These are phyloP conservation scores for Drosophila mimica DNA, from an alignment of 2,888 invertebrate species.

Conservation along the genomic window DNA sequence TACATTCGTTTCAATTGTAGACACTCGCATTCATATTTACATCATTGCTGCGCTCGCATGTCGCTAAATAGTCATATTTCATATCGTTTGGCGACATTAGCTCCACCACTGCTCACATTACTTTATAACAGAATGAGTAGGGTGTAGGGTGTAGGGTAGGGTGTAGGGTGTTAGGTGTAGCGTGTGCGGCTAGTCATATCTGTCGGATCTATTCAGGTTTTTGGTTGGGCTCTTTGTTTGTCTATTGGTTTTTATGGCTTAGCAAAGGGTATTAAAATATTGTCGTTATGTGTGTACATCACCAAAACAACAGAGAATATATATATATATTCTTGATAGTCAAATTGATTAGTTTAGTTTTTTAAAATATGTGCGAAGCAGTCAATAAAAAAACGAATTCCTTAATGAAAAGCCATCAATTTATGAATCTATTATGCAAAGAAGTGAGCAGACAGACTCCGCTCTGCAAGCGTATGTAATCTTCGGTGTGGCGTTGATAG, in stretches of 20 bases:
- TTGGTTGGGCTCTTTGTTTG: conserved; percentile 14
- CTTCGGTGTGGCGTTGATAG: background rate
- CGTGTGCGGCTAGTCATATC: conserved; percentile 12
- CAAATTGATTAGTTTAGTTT: too few species aligned
- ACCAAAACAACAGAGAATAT: background rate
- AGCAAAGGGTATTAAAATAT: background rate
- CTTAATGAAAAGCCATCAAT: rapidly evolving
- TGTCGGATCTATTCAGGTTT: conserved; percentile 2
- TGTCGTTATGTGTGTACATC: background rate
- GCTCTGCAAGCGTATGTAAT: background rate
- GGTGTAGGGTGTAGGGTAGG: conserved; percentile 1
- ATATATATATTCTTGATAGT: background rate
- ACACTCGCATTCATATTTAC: conserved; percentile 47
- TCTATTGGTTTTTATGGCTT: conserved; percentile 9
- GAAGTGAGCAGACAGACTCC: background rate
- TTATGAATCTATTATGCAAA: background rate
- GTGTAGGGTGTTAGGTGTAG: conserved; percentile 1
- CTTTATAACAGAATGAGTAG: conserved; percentile 2
- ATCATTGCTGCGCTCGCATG: conserved; percentile 57
- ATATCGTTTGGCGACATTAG: conserved; percentile 45
- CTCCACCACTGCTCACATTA: conserved; percentile 1
- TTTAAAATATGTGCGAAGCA: too few species aligned
- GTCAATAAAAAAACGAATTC: background rate
- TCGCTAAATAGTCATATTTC: conserved; percentile 57
- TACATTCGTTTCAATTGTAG: conserved; percentile 36